Conservation (phyloP, 2,888 invertebrate species). For the Coelogynopora nodosa region DNA sequence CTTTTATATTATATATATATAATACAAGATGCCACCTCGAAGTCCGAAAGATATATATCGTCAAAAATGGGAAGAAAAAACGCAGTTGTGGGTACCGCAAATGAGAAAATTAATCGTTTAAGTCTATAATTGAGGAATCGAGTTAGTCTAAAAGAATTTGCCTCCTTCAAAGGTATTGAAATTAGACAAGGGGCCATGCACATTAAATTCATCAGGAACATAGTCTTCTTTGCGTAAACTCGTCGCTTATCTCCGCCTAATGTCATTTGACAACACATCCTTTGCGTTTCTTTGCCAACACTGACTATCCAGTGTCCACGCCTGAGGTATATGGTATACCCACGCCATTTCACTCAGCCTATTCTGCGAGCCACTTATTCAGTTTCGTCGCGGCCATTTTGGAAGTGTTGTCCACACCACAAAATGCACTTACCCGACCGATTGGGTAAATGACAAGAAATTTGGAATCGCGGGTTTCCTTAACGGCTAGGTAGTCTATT, state of each 20-base stretch:
- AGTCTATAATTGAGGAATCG: slow-evolving; percentile 28
- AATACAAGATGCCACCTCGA: not conserved
- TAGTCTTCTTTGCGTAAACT: slow-evolving; percentile 18
- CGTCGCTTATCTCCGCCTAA: slow-evolving; percentile 14
- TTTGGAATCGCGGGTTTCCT: not conserved
- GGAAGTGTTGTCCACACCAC: not conserved
- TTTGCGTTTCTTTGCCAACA: not conserved
- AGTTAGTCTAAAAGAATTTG: slow-evolving; percentile 23
- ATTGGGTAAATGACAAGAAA: not conserved
- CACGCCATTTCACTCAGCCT: not conserved
- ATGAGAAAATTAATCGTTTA: slow-evolving; percentile 31
- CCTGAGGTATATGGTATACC: not conserved
- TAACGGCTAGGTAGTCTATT: not conserved
- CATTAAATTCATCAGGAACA: slow-evolving; percentile 21
- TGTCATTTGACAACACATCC: slow-evolving; percentile 15
- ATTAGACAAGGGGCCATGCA: slow-evolving; percentile 29
- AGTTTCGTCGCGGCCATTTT: not conserved
- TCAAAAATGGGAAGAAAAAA: not conserved
- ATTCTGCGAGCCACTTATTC: not conserved
- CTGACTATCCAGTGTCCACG: not conserved
- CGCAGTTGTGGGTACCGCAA: not conserved
- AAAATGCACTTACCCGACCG: not conserved
- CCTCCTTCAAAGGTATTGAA: slow-evolving; percentile 25
- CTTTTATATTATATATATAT: too few relatives aligned
- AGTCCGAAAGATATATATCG: not conserved